Evolutionary conservation across 2,113 vertebrate genomes (phyloP), one percentile per base, ranked within the genome.

Genomic region (Melozone crissalis): DNA sequence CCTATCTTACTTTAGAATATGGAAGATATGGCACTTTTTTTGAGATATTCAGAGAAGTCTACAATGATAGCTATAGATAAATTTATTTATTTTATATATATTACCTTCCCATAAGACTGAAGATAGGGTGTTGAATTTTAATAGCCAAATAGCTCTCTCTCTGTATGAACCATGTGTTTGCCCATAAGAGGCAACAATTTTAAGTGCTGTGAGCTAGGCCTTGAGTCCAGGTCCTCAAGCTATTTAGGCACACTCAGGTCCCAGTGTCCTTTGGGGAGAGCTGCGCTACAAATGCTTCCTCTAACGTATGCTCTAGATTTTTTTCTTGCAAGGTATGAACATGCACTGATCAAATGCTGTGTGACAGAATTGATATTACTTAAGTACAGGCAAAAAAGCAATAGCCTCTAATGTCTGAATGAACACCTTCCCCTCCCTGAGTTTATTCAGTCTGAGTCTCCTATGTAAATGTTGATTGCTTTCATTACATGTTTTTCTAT

Each of bases 101-200:
- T 80, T 65, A 82, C 23, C 13, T 87, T 88, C 33, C 27, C 4
- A 1, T 65, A 80, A 85, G 28, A 68, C 27, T 52, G 49, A 65
- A 52, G 19, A 16, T 10, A 68, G 21, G 9, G 5, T 43, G 26
- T 31, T 73, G 41, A 84, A 49, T 63, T 61, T 58, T 58, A 75
- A 52, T 20, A 37, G 20, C 20, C n/a, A 80, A 62, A 43, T 10
- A 62, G 35, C 7, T 1, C 1, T n/a, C 8, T 1, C 2, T 26
- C 19, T 85, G 0, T 3, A 0, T 37, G 26, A 17, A 23, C 28
- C 28, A 71, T 51, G 44, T 59, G 7, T 65, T 51, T 93, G 5
- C 9, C 20, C 13, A 3, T 63, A 83, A 71, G 10, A 0, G 0
- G 35, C 13, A 78, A 31, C 16, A 47, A 57, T 77, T 93, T 86